These are phyloP conservation scores for Ephialtes manifestator DNA, from an alignment of 2,888 invertebrate species.

Conservation along the genomic window DNA sequence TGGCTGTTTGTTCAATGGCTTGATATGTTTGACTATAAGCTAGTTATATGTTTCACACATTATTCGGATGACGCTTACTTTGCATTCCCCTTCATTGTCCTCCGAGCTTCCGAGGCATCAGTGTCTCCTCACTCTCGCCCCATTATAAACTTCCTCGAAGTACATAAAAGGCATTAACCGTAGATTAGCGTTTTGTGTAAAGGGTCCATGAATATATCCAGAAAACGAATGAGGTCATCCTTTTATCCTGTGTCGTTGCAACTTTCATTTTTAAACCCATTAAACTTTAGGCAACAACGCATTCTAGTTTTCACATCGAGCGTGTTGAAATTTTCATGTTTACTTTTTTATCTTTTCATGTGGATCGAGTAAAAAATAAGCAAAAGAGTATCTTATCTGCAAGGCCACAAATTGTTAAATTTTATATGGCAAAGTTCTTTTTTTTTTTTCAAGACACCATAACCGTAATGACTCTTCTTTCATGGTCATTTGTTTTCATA, in stretches of 20 bases:
- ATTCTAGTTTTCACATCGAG: slow-evolving; percentile 4
- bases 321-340: slow-evolving; percentile 4
- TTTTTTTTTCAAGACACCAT: neutral
- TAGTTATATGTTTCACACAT: slow-evolving; percentile 39
- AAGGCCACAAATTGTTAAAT: neutral
- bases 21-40: slow-evolving; percentile 43
- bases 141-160: slow-evolving; percentile 45
- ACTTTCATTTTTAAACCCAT: slow-evolving; percentile 41
- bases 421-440: neutral
- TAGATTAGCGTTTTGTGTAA: slow-evolving; percentile 34
- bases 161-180: slow-evolving; percentile 53
- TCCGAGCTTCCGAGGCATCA: slow-evolving; percentile 6
- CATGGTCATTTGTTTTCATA: slow-evolving; percentile 2
- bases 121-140: neutral
- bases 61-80: slow-evolving; percentile 57
- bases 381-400: neutral
- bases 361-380: neutral
- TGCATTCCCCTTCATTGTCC: slow-evolving; percentile 32
- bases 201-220: slow-evolving; percentile 60
- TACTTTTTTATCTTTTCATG: slow-evolving; percentile 1
- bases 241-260: slow-evolving; percentile 8
- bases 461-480: neutral
- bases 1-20: slow-evolving; percentile 55
- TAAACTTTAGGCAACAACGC: neutral
- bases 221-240: slow-evolving; percentile 4